phyloP scores from a whole-genome alignment of 53 echinoderm and acorn worm genomes.

The Paracentrotus lividus region DNA sequence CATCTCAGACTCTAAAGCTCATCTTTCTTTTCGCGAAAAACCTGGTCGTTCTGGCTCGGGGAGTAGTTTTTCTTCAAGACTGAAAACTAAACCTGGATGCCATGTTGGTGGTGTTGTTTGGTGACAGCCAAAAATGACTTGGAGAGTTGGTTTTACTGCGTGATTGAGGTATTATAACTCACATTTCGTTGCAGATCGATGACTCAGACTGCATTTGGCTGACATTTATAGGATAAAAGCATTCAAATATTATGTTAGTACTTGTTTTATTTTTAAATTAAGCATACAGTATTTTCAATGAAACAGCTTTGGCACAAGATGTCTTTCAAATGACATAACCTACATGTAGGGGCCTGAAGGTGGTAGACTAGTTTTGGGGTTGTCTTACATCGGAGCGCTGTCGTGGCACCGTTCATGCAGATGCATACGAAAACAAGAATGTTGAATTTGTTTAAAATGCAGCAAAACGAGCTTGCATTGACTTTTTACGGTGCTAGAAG shows the following conservation, averaged over 20 bases:
- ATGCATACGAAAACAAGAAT: slow-evolving; percentile 36
- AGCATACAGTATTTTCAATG: too few species aligned
- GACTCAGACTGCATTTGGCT: too few species aligned
- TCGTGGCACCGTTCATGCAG: slow-evolving; percentile 5
- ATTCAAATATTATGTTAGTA: too few species aligned
- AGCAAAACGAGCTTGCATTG: slow-evolving; percentile 1
- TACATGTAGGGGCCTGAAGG: not conserved
- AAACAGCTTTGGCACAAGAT: too few species aligned
- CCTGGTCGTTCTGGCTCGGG: slow-evolving; percentile 18
- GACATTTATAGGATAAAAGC: too few species aligned
- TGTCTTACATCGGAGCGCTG: not conserved
- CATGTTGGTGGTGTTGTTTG: not conserved
- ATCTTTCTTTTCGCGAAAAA: not conserved
- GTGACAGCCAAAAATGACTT: not conserved
- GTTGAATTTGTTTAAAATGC: slow-evolving; percentile 24
- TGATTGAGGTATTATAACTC: too few species aligned
- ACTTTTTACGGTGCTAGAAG: not conserved
- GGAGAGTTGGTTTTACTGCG: not conserved
- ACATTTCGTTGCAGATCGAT: too few species aligned
- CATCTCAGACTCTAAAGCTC: slow-evolving; percentile 16
- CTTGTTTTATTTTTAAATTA: too few species aligned
- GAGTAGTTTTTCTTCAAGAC: slow-evolving; percentile 25
- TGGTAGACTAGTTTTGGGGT: not conserved
- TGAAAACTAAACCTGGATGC: not conserved
- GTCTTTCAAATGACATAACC: too few species aligned